Evolutionary conservation across 23 tunicate species (phyloP), one percentile per base, ranked within the genome.

Genomic region (Aplidium turbinatum): DNA sequence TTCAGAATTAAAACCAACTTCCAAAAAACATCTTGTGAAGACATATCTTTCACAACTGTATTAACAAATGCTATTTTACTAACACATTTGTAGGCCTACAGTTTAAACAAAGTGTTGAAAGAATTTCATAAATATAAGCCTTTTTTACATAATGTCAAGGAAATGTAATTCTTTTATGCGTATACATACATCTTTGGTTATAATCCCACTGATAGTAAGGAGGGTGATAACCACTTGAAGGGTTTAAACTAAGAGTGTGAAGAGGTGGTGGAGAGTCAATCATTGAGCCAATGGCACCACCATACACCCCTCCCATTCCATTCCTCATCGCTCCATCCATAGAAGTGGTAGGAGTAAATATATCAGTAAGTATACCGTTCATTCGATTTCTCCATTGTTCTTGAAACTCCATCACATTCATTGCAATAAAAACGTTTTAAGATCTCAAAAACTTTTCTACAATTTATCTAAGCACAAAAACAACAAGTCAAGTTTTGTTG

Each of bases 321-420:
- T 35, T 35, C 21, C 73, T 28, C 58, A 70, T 47, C 18, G 63
- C 51, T 2, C 46, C 62, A 4, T 4, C 21, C 4, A 18, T 30
- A 29, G 54, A 42, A 28, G 63, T 57, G 1, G 75, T 24, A 1
- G 78, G 78, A 1, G 81, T 13, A 63, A 90, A 82, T 35, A 82
- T 72, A 35, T 90, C 89, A 31, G 75, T 70, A 54, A 90, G 57
- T 22, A 90, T 90, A n/a, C 97, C 89, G 70, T 90, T 83, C 97
- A 83, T 90, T 33, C 78, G 72, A 36, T 83, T 78, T 30, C 89
- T 47, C 96, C 96, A 88, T 88, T 88, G 96, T 52, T 88, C 87
- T 69, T 88, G 96, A 38, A 88, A 88, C 47, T 88, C 83, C 75
- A 81, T 81, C 47, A 85, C 83, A 38, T 78, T 85, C 92, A 85